Evolutionary conservation across 2,888 invertebrate genomes (phyloP).

Genomic region (Aelia acuminata): DNA sequence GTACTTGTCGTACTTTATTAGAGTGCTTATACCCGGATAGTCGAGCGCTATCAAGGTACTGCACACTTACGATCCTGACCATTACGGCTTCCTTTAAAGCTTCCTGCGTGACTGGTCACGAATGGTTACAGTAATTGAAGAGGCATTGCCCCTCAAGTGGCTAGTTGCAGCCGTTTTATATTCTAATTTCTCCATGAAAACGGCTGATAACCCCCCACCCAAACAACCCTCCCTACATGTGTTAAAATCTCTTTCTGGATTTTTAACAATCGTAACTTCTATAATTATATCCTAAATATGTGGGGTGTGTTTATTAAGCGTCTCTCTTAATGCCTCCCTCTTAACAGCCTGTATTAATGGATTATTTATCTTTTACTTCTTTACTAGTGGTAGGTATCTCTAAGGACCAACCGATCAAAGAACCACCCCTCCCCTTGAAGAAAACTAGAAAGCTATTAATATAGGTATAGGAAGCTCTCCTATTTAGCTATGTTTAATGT

Average conservation of each 20-base stretch:
- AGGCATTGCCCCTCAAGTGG: not conserved
- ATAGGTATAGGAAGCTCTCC: no score
- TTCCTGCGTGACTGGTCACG: constrained; percentile 38
- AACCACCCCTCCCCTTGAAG: no score
- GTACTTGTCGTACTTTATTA: not conserved
- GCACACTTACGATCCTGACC: not conserved
- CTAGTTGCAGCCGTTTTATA: not conserved
- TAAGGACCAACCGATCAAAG: no score
- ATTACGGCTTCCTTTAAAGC: constrained; percentile 13
- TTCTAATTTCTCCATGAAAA: constrained; percentile 33
- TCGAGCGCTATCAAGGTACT: not conserved
- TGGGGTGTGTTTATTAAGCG: not conserved
- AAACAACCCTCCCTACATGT: not conserved
- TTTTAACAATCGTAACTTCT: not conserved
- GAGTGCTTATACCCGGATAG: not conserved
- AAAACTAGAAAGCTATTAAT: no score
- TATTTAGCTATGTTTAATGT: no score
- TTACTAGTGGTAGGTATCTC: no score
- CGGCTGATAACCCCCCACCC: not conserved
- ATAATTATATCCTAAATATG: not conserved
- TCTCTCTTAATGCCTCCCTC: no score
- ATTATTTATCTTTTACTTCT: no score
- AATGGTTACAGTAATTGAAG: not conserved
- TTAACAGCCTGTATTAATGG: no score
- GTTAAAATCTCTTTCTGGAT: constrained; percentile 15